Evolutionary conservation across 1,140 invertebrate species (phyloP), one percentile per base, ranked within the genome.

Genomic region (Lucilia sericata): DNA sequence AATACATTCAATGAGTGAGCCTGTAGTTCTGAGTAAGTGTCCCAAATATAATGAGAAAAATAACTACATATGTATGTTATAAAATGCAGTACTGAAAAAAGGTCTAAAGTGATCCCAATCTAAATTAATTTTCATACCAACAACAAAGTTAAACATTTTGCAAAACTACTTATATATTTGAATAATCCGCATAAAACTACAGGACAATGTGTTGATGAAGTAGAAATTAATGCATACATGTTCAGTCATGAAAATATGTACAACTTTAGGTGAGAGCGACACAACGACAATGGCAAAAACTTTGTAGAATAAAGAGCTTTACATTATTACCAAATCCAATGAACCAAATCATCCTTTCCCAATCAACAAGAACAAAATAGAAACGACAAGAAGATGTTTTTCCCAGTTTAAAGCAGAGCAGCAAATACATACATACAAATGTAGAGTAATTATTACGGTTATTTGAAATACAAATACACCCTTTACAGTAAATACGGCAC

Each of bases 301-400:
- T 25, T 70, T 19, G 65, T n/a, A 70, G 9, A 12, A 80, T 80
- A 80, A 80, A 80, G 19, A 80, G 76, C 42, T 80, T 49, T 49
- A 80, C 19, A 49, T 80, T 80, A 80, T 80, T 47, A 25, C 76
- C 76, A 25, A 80, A 80, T 51, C 76, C 76, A 80, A 80, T 80
- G 76, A 80, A 80, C 42, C 76, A 80, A 80, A 80, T 80, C 21
- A 51, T 42, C 42, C 34, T 5, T 70, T 70, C 21, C 65, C 1
- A n/a, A 21, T 14, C n/a, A n/a, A 42, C 30, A 5, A n/a, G 30
- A 42, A n/a, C 74, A 75, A 17, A 34, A 30, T 4, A 30, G 25
- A n/a, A n/a, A n/a, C 25, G 34, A 10, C 19, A 80, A 49, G 75
- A n/a, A 78, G 5, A 34, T 34, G 10, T 47, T 0, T 80, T 51